phyloP scores from a whole-genome alignment of 2,888 invertebrate genomes.

The Caenorhabditis uteleia region DNA sequence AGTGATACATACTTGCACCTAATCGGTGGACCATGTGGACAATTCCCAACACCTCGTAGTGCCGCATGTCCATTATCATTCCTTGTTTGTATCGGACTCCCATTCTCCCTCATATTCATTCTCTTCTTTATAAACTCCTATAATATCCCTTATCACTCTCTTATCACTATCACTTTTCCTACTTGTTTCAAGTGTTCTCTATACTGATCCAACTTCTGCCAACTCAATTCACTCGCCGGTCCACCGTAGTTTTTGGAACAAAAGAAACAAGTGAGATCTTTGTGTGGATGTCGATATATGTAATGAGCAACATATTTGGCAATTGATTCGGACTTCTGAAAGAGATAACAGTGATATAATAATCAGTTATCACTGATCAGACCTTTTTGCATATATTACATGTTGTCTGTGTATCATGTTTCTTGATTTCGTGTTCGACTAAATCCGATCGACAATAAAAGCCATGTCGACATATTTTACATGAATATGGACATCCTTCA shows the following conservation, averaged over 20 bases:
- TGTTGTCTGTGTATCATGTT: constrained; percentile 12
- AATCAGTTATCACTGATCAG: not conserved
- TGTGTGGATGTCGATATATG: constrained; percentile 11
- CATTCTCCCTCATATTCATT: constrained; percentile 12
- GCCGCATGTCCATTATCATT: constrained; percentile 2
- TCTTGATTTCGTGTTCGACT: constrained; percentile 27
- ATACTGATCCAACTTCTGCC: constrained; percentile 19
- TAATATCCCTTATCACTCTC: not conserved
- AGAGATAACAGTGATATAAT: not conserved
- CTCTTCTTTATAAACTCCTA: constrained; percentile 34
- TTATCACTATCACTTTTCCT: not conserved
- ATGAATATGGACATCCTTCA: constrained; percentile 8
- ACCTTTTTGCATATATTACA: constrained; percentile 39
- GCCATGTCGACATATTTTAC: constrained; percentile 8
- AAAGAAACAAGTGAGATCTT: constrained; percentile 27
- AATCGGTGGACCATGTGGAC: constrained; percentile 46
- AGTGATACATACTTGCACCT: constrained; percentile 37
- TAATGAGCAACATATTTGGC: constrained; percentile 19
- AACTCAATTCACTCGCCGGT: constrained; percentile 9
- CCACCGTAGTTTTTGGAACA: constrained; percentile 28
- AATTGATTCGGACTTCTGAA: constrained; percentile 24
- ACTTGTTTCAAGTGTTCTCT: constrained; percentile 26
- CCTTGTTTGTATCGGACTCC: not conserved
- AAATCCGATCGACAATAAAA: constrained; percentile 15
- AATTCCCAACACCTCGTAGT: constrained; percentile 41